Conservation (phyloP, 1,140 invertebrate species). For the Drosophila triauraria region DNA sequence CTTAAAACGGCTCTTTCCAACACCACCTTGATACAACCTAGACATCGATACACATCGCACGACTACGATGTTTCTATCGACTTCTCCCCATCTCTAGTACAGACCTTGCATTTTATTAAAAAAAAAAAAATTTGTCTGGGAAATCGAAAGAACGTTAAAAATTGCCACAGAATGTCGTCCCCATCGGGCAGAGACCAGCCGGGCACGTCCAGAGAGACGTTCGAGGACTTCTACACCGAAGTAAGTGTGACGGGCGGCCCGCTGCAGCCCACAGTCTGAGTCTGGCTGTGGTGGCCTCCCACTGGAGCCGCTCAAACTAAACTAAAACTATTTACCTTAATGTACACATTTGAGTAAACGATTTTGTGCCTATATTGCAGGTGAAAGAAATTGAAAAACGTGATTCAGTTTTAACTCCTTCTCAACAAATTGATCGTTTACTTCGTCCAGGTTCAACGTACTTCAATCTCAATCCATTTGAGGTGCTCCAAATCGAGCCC, state of each 20-base stretch:
- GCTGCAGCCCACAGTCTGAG: constrained; percentile 18
- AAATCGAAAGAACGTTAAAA: constrained; percentile 17
- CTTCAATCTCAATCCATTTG: constrained; percentile 98
- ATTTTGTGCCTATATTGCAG: constrained; percentile 82
- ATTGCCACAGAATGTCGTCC: constrained; percentile 59
- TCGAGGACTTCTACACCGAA: constrained; percentile 84
- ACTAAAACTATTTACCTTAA: constrained; percentile 34
- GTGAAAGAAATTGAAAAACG: constrained; percentile 85
- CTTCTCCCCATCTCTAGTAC: constrained; percentile 8
- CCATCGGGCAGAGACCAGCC: constrained; percentile 63
- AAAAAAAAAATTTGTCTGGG: constrained; percentile 8
- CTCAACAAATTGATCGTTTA: constrained; percentile 97
- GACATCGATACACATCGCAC: too few relatives aligned
- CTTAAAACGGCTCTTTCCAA: neutral
- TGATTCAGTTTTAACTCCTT: constrained; percentile 90
- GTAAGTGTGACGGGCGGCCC: constrained; percentile 64
- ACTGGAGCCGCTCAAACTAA: constrained; percentile 25
- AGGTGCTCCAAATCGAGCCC: constrained; percentile 97
- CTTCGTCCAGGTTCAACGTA: constrained; percentile 97
- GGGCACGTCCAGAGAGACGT: constrained; percentile 77
- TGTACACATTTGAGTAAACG: constrained; percentile 67
- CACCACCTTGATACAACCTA: neutral
- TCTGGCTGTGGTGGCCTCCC: constrained; percentile 24
- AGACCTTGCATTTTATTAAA: constrained; percentile 39
- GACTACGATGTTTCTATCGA: neutral